phyloP scores from a whole-genome alignment of 2,888 invertebrate genomes.

The Agrotis puta region DNA sequence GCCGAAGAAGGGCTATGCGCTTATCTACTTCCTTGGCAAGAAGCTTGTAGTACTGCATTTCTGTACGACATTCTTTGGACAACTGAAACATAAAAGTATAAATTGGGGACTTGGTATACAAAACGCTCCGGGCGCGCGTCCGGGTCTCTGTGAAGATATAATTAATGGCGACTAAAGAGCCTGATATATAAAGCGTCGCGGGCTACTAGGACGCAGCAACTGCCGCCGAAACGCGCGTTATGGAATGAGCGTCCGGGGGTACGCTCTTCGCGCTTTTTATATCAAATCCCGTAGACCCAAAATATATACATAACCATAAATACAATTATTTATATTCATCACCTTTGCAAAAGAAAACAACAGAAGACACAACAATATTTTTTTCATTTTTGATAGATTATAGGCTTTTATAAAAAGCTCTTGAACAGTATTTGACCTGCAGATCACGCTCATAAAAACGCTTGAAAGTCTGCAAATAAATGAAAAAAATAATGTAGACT shows the following conservation, averaged over 20 bases:
- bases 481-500: slow-evolving; percentile 57
- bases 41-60: slow-evolving; percentile 93
- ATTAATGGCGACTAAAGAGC: too few relatives aligned
- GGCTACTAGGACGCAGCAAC: too few relatives aligned
- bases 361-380: slow-evolving; percentile 44
- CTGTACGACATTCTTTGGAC: slow-evolving; percentile 91
- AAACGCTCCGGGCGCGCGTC: too few relatives aligned
- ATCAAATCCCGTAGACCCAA: background rate
- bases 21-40: slow-evolving; percentile 93
- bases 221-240: too few relatives aligned
- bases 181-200: too few relatives aligned
- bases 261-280: too few relatives aligned
- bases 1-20: slow-evolving; percentile 85
- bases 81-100: slow-evolving; percentile 87
- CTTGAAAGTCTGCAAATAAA: slow-evolving; percentile 62
- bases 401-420: slow-evolving; percentile 41
- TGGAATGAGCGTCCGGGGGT: too few relatives aligned
- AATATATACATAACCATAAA: background rate
- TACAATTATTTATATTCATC: slow-evolving; percentile 35
- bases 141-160: too few relatives aligned
- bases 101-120: too few relatives aligned
- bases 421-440: slow-evolving; percentile 50
- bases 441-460: slow-evolving; percentile 50
- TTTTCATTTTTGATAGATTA: slow-evolving; percentile 56
- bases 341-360: slow-evolving; percentile 35